phyloP scores from a whole-genome alignment of 2,797 vertebrate species.

The Urocyon cinereoargenteus region DNA sequence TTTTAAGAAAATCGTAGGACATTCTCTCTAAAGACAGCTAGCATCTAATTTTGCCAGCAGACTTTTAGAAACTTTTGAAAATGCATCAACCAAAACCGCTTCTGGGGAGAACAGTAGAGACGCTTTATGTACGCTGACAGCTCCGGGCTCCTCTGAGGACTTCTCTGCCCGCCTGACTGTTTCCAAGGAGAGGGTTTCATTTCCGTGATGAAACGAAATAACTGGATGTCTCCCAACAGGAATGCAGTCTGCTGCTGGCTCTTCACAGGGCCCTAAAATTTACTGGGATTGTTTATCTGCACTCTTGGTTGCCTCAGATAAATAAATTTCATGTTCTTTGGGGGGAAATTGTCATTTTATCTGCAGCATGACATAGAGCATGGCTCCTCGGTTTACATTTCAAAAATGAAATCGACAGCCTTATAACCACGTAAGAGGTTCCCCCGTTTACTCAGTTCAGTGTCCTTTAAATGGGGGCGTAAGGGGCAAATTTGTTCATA shows the following conservation, averaged over 20 bases:
- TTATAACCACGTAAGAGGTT: neutral
- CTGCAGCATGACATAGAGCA: too few relatives aligned
- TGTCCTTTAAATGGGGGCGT: neutral
- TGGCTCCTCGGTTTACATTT: neutral
- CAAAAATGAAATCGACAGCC: neutral
- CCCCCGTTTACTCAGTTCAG: neutral
- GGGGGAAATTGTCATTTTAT: neutral
- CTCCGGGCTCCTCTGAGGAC: too few relatives aligned
- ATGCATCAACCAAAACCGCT: accelerated
- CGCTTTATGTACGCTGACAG: neutral
- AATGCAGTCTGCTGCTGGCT: too few relatives aligned
- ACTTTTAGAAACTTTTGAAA: neutral
- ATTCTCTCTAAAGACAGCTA: neutral
- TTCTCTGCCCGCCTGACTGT: neutral
- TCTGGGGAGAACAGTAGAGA: neutral
- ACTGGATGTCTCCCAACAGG: neutral
- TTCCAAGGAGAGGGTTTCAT: neutral
- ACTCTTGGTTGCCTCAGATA: neutral
- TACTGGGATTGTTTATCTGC: neutral
- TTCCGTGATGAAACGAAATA: neutral
- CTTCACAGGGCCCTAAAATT: neutral
- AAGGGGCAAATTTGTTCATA: neutral
- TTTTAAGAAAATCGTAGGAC: neutral
- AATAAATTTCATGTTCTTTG: neutral
- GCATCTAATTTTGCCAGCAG: neutral